phyloP scores from a whole-genome alignment of 2,797 vertebrate species.

The Margarornis squamiger region DNA sequence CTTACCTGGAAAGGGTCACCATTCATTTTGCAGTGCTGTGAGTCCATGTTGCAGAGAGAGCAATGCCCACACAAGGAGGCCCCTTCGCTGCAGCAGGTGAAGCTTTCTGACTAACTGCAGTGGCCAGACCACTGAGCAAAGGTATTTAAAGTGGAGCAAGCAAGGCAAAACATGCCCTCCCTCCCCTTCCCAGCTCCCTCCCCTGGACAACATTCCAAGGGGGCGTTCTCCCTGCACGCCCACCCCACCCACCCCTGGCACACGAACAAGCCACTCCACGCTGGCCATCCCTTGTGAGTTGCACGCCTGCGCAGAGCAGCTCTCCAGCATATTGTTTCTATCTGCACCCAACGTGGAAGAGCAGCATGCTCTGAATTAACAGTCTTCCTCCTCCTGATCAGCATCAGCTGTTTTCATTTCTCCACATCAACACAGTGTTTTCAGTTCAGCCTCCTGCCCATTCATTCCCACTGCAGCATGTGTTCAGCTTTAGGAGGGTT shows the following conservation, averaged over 20 bases:
- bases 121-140: background rate
- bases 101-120: background rate
- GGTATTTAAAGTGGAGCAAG: slow-evolving; percentile 53
- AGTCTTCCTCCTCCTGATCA: background rate
- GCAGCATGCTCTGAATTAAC: background rate
- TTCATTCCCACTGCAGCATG: rapidly evolving
- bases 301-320: rapidly evolving
- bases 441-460: rapidly evolving
- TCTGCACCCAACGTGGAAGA: background rate
- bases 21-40: slow-evolving; percentile 43
- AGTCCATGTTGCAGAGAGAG: background rate
- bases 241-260: background rate
- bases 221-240: slow-evolving; percentile 46
- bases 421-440: rapidly evolving
- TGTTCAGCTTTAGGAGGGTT: background rate
- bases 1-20: slow-evolving; percentile 55
- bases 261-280: rapidly evolving
- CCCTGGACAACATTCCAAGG: background rate
- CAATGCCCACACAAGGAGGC: background rate
- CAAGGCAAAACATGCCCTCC: background rate
- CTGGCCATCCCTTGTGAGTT: rapidly evolving
- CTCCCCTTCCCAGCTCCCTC: background rate
- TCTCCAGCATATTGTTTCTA: background rate
- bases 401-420: background rate
- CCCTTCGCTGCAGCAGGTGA: background rate